Evolutionary conservation across 2,888 invertebrate genomes (phyloP), one percentile per base, ranked within the genome.

Genomic region (Atethmia centrago): DNA sequence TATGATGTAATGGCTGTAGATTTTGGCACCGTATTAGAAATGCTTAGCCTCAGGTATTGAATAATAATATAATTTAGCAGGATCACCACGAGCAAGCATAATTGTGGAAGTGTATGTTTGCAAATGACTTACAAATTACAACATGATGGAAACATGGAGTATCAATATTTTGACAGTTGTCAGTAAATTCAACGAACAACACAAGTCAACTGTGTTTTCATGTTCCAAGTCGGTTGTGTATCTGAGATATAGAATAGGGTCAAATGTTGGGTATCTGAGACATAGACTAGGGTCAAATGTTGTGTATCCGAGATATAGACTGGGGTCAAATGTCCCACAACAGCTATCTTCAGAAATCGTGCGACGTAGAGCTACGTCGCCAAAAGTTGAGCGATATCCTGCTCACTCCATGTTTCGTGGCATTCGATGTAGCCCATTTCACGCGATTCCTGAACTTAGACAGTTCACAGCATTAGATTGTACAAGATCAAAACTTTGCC

Each of bases 81-180:
- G 28, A 19, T 19, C 10, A 45, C 21, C 21, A 14, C 9, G 21
- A 28, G 21, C 14, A 45, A 28, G 10, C 0, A 28, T 42, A 5
- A 28, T 63, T 31, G 16, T 31, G 1, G 4, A 42, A 14, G n/a
- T 10, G 47, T 36, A 14, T 0, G 1, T 14, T 36, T 25, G 9
- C 19, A 25, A 68, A 19, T 21, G 10, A 42, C 14, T 67, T 19
- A 8, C 2, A 25, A 3, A 55, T 9, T 28, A 19, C 45, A 69
- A 31, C 9, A 42, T 42, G 16, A 42, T 42, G 9, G 28, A 2
- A 49, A 9, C 9, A 14, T 2, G 49, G 1, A 10, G 0, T n/a
- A 0, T n/a, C 45, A 61, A 36, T 14, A 25, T 55, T 71, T 71
- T 71, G 58, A 45, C 25, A 56, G 47, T 16, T 49, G n/a, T 16